Evolutionary conservation across 2,797 vertebrate species (phyloP).

Genomic region (Ctenopoma kingsleyae): DNA sequence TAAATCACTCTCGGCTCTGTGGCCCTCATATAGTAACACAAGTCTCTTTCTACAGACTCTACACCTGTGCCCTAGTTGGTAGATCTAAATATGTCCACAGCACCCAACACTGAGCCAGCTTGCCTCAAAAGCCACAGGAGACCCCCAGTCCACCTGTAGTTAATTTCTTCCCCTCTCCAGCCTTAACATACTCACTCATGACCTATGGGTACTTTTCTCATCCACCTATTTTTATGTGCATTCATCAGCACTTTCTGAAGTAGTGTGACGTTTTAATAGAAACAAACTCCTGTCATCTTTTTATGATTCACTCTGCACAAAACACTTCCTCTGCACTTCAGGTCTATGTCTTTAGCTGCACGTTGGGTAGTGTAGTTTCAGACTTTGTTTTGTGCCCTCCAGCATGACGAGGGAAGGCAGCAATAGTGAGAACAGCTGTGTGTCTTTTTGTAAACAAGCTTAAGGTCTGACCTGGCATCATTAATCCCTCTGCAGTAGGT

Average conservation of each 20-base stretch:
- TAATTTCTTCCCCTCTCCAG: background rate
- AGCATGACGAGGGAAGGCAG: slow-evolving; percentile 18
- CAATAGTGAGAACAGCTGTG: slow-evolving; percentile 37
- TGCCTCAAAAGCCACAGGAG: slow-evolving; percentile 29
- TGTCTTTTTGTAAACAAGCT: slow-evolving; percentile 64
- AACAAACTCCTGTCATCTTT: background rate
- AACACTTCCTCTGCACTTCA: background rate
- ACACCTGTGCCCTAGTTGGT: slow-evolving; percentile 65
- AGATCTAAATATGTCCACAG: slow-evolving; percentile 53
- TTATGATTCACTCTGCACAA: background rate
- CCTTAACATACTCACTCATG: background rate
- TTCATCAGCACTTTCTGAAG: background rate
- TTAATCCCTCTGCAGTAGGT: slow-evolving; percentile 55
- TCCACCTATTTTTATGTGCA: slow-evolving; percentile 6
- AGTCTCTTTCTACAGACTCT: slow-evolving; percentile 21
- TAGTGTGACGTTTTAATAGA: background rate
- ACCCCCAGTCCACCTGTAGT: background rate
- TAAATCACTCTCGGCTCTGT: slow-evolving; percentile 1
- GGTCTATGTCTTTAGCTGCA: background rate
- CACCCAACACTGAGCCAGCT: slow-evolving; percentile 26
- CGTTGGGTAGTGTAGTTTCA: slow-evolving; percentile 22
- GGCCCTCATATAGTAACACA: slow-evolving; percentile 35
- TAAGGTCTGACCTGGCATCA: slow-evolving; percentile 55
- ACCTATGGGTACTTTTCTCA: background rate
- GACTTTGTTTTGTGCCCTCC: slow-evolving; percentile 11